phyloP scores from a whole-genome alignment of 2,797 vertebrate genomes.

The Hyperoplus lanceolatus region DNA sequence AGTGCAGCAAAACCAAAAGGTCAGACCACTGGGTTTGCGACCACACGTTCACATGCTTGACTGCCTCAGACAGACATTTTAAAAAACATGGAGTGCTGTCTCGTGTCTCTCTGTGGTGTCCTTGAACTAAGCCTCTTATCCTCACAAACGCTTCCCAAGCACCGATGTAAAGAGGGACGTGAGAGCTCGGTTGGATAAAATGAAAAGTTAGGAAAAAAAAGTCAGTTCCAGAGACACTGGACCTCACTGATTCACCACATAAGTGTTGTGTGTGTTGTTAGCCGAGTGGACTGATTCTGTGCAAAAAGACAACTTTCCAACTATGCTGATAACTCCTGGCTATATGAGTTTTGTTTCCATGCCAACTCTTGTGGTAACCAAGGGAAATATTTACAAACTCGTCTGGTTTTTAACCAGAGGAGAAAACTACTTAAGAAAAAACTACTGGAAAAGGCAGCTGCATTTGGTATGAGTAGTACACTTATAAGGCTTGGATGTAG shows the following conservation, averaged over 20 bases:
- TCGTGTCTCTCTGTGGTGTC: conserved; percentile 25
- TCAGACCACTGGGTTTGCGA: conserved; percentile 18
- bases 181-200: conserved; percentile 20
- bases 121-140: conserved; percentile 29
- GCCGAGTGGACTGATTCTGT: conserved; percentile 23
- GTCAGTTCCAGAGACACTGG: not conserved
- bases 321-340: conserved; percentile 39
- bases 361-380: conserved; percentile 36
- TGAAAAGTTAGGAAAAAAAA: conserved; percentile 23
- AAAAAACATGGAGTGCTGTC: conserved; percentile 12
- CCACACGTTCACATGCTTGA: conserved; percentile 14
- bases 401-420: too few relatives aligned
- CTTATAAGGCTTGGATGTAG: conserved; percentile 6
- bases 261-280: conserved; percentile 24
- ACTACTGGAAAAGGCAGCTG: not conserved
- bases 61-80: conserved; percentile 6
- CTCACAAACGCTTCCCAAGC: not conserved
- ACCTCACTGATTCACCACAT: conserved; percentile 29
- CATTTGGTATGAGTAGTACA: not conserved
- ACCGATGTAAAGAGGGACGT: conserved; percentile 1
- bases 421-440: not conserved
- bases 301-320: conserved; percentile 44
- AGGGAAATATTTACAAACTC: conserved; percentile 1
- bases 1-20: conserved; percentile 40
- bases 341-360: conserved; percentile 10